Percentiles rank a stretch among this genome's conserved stretches.
phyloP scores from a whole-genome alignment of 2,797 vertebrate species.

The Percopsis omiscomaycus region DNA sequence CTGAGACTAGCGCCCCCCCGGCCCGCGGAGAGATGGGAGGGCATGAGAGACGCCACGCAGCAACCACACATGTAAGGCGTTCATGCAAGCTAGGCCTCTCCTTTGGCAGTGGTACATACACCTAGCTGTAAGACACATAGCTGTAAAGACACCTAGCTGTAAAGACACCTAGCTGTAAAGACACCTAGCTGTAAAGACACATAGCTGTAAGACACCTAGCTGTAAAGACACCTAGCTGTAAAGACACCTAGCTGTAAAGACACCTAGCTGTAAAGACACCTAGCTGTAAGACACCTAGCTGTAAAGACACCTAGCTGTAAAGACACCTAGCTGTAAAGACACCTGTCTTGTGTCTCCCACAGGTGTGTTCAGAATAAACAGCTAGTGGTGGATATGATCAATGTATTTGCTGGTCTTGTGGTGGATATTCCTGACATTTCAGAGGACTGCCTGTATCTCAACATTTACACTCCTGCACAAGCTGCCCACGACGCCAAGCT shows the following conservation, averaged over 20 bases:
- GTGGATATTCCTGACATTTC: slow-evolving; percentile 55
- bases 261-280: no score
- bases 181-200: no score
- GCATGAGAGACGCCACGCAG: slow-evolving; percentile 68
- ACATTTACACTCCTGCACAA: slow-evolving; percentile 75
- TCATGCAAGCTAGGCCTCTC: not conserved
- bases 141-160: not conserved
- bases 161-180: no score
- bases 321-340: not conserved
- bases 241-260: not conserved
- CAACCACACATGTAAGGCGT: slow-evolving; percentile 68
- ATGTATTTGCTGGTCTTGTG: rapidly evolving
- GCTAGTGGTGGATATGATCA: rapidly evolving
- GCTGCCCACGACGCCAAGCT: slow-evolving; percentile 59
- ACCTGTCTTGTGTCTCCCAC: slow-evolving; percentile 6
- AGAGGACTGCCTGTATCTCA: slow-evolving; percentile 81
- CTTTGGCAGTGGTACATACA: no score
- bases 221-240: not conserved
- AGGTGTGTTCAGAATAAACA: slow-evolving; percentile 70
- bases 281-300: not conserved
- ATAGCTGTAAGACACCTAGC: no score
- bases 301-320: no score
- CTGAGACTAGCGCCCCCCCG: slow-evolving; percentile 72
- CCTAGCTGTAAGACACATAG: not conserved
- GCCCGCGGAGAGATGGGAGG: slow-evolving; percentile 66